Conservation (phyloP, 2,113 vertebrate species). For the Oreochromis spilurus region DNA sequence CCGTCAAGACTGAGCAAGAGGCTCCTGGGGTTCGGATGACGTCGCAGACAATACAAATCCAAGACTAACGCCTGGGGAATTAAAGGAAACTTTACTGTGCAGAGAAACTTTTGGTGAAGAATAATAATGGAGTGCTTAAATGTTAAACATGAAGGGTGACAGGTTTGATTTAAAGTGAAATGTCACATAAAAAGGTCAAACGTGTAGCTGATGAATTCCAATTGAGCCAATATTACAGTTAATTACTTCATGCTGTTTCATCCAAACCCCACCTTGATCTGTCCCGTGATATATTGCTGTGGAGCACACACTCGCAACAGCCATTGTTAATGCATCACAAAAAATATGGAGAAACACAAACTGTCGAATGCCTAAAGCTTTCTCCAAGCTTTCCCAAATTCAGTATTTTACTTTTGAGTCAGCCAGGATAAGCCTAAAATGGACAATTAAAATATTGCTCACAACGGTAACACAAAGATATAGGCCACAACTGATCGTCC, state of each 20-base stretch:
- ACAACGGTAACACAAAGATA: slow-evolving; percentile 89
- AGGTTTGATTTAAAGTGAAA: slow-evolving; percentile 24
- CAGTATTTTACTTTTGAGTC: slow-evolving; percentile 79
- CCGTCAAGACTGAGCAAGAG: slow-evolving; percentile 69
- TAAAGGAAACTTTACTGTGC: slow-evolving; percentile 47
- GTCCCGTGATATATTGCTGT: slow-evolving; percentile 89
- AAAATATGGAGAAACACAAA: slow-evolving; percentile 79
- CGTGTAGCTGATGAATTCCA: slow-evolving; percentile 1
- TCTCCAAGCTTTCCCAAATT: slow-evolving; percentile 92
- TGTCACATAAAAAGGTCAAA: neutral
- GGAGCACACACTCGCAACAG: slow-evolving; percentile 97
- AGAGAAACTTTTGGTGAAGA: slow-evolving; percentile 27
- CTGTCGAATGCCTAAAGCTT: slow-evolving; percentile 79
- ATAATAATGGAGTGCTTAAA: slow-evolving; percentile 16
- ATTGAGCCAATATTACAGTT: slow-evolving; percentile 20
- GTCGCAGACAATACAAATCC: slow-evolving; percentile 63
- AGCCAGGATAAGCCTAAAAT: slow-evolving; percentile 89
- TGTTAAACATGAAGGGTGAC: slow-evolving; percentile 13
- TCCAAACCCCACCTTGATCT: slow-evolving; percentile 87
- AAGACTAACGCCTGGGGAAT: slow-evolving; percentile 41
- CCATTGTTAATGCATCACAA: slow-evolving; percentile 82
- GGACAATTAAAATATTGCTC: slow-evolving; percentile 65
- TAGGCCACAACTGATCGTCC: slow-evolving; percentile 83
- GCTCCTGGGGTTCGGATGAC: slow-evolving; percentile 87
- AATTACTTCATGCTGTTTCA: slow-evolving; percentile 68